Evolutionary conservation across 2,797 vertebrate genomes (phyloP).

Genomic region (Pseudocheirus occidentalis): DNA sequence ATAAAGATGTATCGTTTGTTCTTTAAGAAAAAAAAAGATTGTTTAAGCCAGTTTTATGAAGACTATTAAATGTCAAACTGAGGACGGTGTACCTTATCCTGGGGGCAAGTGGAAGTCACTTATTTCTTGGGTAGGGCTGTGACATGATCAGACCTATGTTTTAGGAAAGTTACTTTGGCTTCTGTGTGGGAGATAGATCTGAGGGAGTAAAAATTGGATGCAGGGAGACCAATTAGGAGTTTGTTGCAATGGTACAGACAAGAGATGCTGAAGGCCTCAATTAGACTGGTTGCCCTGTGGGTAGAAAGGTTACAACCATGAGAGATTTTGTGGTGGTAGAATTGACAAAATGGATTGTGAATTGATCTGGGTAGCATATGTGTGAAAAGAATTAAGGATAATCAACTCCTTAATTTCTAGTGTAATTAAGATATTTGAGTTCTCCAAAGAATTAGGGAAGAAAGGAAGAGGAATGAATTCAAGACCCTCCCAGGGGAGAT

Average conservation of each 20-base stretch:
- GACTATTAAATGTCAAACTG: neutral
- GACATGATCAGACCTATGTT: neutral
- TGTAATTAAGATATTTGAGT: neutral
- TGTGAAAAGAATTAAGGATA: neutral
- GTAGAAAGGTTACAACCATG: neutral
- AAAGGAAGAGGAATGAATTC: neutral
- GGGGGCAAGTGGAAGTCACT: neutral
- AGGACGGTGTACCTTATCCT: neutral
- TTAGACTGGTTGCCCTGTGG: neutral
- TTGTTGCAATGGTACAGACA: neutral
- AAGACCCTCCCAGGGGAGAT: neutral
- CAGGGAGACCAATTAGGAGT: neutral
- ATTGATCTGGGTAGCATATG: neutral
- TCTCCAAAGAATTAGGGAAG: neutral
- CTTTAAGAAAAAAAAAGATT: no score
- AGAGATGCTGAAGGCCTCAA: neutral
- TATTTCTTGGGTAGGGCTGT: neutral
- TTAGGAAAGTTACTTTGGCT: neutral
- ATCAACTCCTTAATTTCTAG: neutral
- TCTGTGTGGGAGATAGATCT: neutral
- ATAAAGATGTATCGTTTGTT: neutral
- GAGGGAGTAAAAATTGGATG: neutral
- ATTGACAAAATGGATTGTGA: neutral
- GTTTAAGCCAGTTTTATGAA: neutral
- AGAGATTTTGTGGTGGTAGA: neutral